phyloP scores from a whole-genome alignment of 2,888 invertebrate species.

The Leuctra nigra region DNA sequence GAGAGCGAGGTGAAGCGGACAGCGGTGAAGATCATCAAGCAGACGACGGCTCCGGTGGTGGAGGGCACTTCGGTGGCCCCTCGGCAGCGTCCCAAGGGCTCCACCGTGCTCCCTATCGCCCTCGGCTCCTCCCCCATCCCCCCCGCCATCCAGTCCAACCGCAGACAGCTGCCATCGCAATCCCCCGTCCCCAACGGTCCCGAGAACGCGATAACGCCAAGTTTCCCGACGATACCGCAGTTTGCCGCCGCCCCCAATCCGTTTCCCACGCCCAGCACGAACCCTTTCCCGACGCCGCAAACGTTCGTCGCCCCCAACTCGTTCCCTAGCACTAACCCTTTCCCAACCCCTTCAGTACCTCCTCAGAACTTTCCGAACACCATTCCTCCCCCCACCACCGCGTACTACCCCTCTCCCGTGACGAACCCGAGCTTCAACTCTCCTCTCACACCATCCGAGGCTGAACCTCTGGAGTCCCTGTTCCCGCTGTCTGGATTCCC shows the following conservation, averaged over 20 bases:
- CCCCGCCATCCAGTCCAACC: constrained; percentile 25
- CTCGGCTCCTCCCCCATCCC: constrained; percentile 32
- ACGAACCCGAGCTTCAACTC: constrained; percentile 27
- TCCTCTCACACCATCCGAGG: constrained; percentile 21
- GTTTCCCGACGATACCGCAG: too few relatives aligned
- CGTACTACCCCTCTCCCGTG: constrained; percentile 20
- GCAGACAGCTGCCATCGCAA: constrained; percentile 25
- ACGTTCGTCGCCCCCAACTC: constrained; percentile 3
- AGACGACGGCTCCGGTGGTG: constrained; percentile 39
- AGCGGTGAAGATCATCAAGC: constrained; percentile 42
- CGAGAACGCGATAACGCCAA: background rate
- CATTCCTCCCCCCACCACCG: constrained; percentile 14
- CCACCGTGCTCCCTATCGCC: constrained; percentile 28
- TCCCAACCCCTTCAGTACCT: constrained; percentile 14
- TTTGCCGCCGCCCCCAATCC: constrained; percentile 26
- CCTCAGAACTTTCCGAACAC: constrained; percentile 23
- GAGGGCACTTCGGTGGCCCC: constrained; percentile 79
- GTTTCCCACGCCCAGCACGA: constrained; percentile 27
- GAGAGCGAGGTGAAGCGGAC: constrained; percentile 58
- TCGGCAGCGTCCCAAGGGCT: constrained; percentile 71
- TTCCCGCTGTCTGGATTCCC: constrained; percentile 61
- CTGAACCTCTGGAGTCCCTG: constrained; percentile 45
- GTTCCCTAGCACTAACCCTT: background rate
- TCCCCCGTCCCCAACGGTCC: too few relatives aligned
- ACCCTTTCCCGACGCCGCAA: constrained; percentile 11